A percentile compares a stretch with the other conserved stretches of the same genome.
Conservation (phyloP, 2,888 invertebrate genomes). For the Euplagia quadripunctaria region DNA sequence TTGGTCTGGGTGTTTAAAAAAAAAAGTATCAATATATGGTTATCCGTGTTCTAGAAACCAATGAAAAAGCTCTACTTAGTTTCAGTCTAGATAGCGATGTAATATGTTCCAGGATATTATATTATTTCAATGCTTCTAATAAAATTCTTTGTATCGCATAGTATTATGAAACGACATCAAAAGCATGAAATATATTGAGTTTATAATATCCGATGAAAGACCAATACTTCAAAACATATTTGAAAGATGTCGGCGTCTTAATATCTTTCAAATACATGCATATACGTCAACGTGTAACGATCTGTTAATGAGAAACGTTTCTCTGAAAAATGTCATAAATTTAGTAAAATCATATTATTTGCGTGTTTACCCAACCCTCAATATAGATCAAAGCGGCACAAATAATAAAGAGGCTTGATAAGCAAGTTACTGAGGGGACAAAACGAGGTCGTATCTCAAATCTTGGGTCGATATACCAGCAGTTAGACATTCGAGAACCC, state of each 20-base stretch:
- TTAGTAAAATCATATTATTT: constrained; percentile 37
- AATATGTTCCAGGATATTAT: background rate
- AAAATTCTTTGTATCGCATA: background rate
- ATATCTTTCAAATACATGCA: background rate
- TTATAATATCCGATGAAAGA: background rate
- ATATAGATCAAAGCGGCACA: constrained; percentile 54
- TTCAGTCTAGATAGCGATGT: too few relatives aligned
- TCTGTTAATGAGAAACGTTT: background rate
- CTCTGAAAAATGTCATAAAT: constrained; percentile 37
- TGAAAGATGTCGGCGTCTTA: background rate
- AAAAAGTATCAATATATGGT: too few relatives aligned
- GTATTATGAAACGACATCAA: background rate
- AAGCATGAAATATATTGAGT: background rate
- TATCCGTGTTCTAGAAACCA: too few relatives aligned
- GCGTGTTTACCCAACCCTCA: constrained; percentile 44
- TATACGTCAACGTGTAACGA: background rate
- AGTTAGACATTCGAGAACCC: constrained; percentile 35
- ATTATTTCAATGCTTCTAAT: background rate
- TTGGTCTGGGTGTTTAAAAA: too few relatives aligned
- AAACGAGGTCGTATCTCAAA: constrained; percentile 68
- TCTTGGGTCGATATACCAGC: constrained; percentile 49
- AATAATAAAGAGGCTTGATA: constrained; percentile 55
- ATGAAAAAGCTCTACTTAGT: background rate
- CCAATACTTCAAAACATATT: background rate
- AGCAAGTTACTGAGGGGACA: constrained; percentile 59